A percentile compares a stretch with the other conserved stretches of the same genome.
Conservation (phyloP, 2,888 invertebrate genomes). For the Tryphoninae sp. region DNA sequence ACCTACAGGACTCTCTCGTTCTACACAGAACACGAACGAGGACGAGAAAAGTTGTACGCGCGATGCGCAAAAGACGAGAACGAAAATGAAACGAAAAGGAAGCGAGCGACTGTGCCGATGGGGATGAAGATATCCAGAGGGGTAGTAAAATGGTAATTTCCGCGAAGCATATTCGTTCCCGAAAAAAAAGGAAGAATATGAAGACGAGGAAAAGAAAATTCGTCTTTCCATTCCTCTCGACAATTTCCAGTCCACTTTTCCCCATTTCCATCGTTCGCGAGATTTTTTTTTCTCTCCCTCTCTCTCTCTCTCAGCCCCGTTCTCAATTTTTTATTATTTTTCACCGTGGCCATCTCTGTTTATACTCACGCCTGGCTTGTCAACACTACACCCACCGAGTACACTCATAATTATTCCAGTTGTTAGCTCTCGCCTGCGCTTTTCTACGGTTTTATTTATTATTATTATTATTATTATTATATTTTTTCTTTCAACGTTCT, state of each 20-base stretch:
- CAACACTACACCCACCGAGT: conserved; percentile 52
- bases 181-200: background rate
- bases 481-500: background rate
- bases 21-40: background rate
- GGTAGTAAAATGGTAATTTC: conserved; percentile 50
- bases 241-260: conserved; percentile 33
- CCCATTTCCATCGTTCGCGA: conserved; percentile 48
- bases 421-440: conserved; percentile 49
- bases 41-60: background rate
- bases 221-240: conserved; percentile 9
- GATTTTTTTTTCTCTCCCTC: conserved; percentile 13
- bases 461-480: background rate
- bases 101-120: background rate
- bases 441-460: conserved; percentile 22
- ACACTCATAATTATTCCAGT: conserved; percentile 61
- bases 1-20: background rate
- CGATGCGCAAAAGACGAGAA: conserved; percentile 20
- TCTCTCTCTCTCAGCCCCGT: conserved; percentile 14
- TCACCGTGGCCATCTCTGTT: conserved; percentile 33
- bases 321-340: conserved; percentile 26
- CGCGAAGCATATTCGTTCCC: conserved; percentile 46
- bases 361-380: conserved; percentile 57
- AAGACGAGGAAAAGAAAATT: conserved; percentile 45
- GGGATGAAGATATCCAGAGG: conserved; percentile 40
- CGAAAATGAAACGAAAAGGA: conserved; percentile 25